Conservation (phyloP, 37 sponge, comb jelly and placozoan species). For the Aphrocallistes beatrix region DNA sequence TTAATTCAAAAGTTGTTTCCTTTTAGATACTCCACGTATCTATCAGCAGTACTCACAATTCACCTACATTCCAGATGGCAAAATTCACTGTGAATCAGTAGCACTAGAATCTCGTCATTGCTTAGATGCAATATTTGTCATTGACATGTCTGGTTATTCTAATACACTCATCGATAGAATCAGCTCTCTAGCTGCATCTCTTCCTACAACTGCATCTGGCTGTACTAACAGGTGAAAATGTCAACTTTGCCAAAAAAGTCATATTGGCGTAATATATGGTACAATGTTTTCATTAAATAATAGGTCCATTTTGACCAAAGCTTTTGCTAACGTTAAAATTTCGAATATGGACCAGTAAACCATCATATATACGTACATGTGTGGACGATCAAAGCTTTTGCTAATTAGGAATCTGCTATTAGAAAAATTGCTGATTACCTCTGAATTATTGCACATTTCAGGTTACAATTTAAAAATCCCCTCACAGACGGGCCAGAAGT, state of each 20-base stretch:
- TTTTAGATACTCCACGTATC: not conserved
- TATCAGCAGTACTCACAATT: constrained; percentile 1
- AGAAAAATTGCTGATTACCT: no score
- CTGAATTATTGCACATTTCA: no score
- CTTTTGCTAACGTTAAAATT: no score
- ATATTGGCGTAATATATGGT: no score
- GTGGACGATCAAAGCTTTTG: no score
- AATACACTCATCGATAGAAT: not conserved
- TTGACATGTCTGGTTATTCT: not conserved
- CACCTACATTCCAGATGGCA: not conserved
- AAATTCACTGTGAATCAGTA: not conserved
- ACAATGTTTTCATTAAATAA: no score
- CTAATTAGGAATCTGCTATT: not conserved
- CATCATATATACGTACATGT: no score
- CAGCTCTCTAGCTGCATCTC: not conserved
- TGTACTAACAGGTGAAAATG: not conserved
- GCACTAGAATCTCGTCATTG: not conserved
- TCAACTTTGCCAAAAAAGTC: no score
- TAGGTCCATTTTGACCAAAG: no score
- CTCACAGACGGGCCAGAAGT: no score
- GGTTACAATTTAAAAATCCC: no score
- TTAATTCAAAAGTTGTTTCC: not conserved
- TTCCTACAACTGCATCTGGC: not conserved
- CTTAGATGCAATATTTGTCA: not conserved
- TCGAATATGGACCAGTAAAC: no score